Base-by-base conservation (phyloP, 2,797 vertebrate species). In the Nyctibius grandis region DNA sequence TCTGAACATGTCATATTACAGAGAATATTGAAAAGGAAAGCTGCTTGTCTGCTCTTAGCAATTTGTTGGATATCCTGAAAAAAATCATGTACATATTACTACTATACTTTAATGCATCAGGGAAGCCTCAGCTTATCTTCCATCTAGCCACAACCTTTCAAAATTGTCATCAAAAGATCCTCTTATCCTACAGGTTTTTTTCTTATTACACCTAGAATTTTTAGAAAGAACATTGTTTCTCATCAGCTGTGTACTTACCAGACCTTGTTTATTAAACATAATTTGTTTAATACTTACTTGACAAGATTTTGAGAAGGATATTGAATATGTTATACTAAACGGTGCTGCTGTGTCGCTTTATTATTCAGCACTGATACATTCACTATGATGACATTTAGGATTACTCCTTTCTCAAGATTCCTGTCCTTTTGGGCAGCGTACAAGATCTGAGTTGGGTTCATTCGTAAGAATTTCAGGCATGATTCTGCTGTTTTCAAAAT, bases 1-100 rank as follows among this genome's bases (percentile, higher is more conserved):
- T 81, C 48, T 26, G 17, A 64, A 14, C 8, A 19, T 6, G 4
- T 47, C 48, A 93, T 33, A 83, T 81, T 61, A 70, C 22, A 80
- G 23, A 60, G 4, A 81, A 54, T 20, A 36, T 38, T 45, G 20
- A 76, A 70, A 93, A 75, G 22, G 12, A 75, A 76, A 63, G 13
- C 10, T 73, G 12, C 2, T 74, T 70, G 15, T 74, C 26, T 91
- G 15, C 69, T 79, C 42, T 59, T 74, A 42, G 3, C 0, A 0
- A 51, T 80, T 70, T 61, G 22, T 54, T 15, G 2, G 14, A n/a
- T 67, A 64, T 8, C 9, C 5, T 3, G 1, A 44, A 68, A 77
- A 33, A 65, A 38, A 44, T 29, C 4, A 31, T n/a, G 20, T 44
- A 15, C 1, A 1, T 72, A 29, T 40, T 75, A 38, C 38, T 38